These are phyloP conservation scores for Sigmodon hispidus DNA, from an alignment of 2,113 vertebrate genomes.

Conservation along the genomic window DNA sequence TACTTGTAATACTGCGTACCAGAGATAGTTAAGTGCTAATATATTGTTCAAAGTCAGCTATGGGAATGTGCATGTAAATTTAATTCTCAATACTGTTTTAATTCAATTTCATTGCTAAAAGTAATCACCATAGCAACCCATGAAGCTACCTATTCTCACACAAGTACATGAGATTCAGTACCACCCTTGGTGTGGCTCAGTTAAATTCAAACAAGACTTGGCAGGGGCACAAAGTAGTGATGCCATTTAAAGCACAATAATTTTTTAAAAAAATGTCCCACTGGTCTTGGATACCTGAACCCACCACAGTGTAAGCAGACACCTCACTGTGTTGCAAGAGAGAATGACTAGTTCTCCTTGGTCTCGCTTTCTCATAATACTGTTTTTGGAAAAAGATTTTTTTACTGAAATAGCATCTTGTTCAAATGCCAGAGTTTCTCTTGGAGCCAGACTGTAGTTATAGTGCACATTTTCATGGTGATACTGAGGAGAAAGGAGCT, in stretches of 20 bases:
- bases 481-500: conserved; percentile 49
- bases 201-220: conserved; percentile 84
- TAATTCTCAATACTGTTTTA: conserved; percentile 51
- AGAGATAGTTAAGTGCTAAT: neutral
- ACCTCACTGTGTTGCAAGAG: conserved; percentile 2
- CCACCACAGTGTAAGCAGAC: conserved; percentile 39
- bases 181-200: conserved; percentile 78
- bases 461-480: conserved; percentile 53
- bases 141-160: conserved; percentile 77
- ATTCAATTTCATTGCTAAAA: conserved; percentile 69
- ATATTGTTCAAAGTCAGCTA: conserved; percentile 31
- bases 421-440: conserved; percentile 70
- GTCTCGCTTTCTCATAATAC: conserved; percentile 58
- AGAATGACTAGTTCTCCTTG: conserved; percentile 69
- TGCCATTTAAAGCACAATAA: conserved; percentile 57
- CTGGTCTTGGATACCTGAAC: conserved; percentile 55
- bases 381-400: conserved; percentile 74
- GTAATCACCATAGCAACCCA: conserved; percentile 84
- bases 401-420: conserved; percentile 75
- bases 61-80: conserved; percentile 57
- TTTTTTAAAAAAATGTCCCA: conserved; percentile 6
- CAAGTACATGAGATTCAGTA: conserved; percentile 60
- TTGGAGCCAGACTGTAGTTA: conserved; percentile 59
- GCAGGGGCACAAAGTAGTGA: conserved; percentile 61
- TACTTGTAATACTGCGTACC: conserved; percentile 28